Evolutionary conservation across 2,888 invertebrate species (phyloP).

Genomic region (Onchidella celtica): DNA sequence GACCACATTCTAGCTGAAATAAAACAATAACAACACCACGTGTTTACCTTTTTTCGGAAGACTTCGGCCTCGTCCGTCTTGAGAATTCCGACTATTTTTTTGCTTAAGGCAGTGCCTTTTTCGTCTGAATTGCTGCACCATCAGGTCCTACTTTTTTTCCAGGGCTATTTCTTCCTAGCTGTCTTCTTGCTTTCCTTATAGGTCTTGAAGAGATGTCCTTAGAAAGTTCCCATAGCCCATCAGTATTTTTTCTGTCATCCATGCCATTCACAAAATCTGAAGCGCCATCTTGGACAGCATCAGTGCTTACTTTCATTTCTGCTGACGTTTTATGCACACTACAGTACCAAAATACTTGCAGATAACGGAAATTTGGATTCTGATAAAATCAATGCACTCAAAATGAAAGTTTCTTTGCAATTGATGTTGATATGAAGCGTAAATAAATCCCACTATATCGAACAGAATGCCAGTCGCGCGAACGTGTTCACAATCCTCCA

Average conservation of each 20-base stretch:
- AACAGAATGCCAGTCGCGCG: conserved; percentile 35
- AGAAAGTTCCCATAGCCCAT: conserved; percentile 51
- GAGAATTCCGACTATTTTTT: conserved; percentile 93
- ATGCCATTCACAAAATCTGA: conserved; percentile 59
- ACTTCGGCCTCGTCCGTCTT: conserved; percentile 91
- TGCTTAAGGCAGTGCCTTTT: conserved; percentile 58
- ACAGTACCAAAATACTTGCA: neutral
- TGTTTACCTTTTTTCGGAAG: conserved; percentile 87
- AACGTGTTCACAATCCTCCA: conserved; percentile 52
- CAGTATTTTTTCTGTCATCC: conserved; percentile 53
- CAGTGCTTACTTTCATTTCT: conserved; percentile 53
- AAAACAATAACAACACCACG: neutral
- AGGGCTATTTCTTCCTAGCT: conserved; percentile 61
- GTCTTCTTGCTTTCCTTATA: conserved; percentile 68
- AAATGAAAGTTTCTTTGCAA: neutral
- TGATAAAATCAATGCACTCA: neutral
- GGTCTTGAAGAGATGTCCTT: conserved; percentile 55
- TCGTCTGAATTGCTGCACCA: conserved; percentile 50
- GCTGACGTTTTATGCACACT: conserved; percentile 48
- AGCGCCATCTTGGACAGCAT: conserved; percentile 70
- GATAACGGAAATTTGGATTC: too few species aligned
- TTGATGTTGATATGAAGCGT: too few species aligned
- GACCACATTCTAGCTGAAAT: too few species aligned
- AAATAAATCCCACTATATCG: too few species aligned
- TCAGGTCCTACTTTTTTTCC: conserved; percentile 58